Base-by-base conservation (phyloP, 1,140 invertebrate genomes). In the Drosophila insularis region DNA sequence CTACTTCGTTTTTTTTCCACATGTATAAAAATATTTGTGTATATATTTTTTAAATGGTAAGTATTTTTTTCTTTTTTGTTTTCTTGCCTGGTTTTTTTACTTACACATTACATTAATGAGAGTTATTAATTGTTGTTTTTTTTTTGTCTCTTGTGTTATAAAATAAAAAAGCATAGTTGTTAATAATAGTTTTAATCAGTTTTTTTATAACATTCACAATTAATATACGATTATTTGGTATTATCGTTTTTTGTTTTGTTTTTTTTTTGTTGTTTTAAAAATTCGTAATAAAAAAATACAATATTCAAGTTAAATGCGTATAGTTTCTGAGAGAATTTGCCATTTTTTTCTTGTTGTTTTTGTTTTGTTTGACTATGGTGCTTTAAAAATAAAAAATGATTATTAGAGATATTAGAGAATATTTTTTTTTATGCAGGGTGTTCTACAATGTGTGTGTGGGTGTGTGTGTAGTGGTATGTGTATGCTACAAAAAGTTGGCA, bases 61-160 rank as follows among this genome's bases (percentile, higher is more conserved):
- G 60, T 80, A 27, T 27, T 43, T n/a, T 63, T 80, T 43, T 13
- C 55, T 65, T 27, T 43, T n/a, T 63, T 80, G 39, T 13, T 60
- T 65, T 68, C 37, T 62, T 46, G 43, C 14, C 43, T 46, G 5
- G 72, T 78, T 80, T 78, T 63, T 27, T 27, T 27, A 63, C 80
- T 89, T 89, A 89, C 74, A 82, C 74, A 89, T 89, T 89, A 89
- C 67, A 90, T 80, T 89, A 89, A 89, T 89, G 72, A 89, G 78
- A 85, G 71, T 71, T 80, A 71, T 68, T 66, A 50, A n/a, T 71
- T 71, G 50, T 70, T 43, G 43, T 70, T 69, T 72, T 60, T 64
- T 37, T 68, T 65, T 73, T 46, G 37, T 66, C 58, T 71, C 50
- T 75, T 75, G 72, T 73, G 59, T 73, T 56, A 68, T 61, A 11